Conservation (phyloP, 2,113 vertebrate genomes). For the Columba janthina region DNA sequence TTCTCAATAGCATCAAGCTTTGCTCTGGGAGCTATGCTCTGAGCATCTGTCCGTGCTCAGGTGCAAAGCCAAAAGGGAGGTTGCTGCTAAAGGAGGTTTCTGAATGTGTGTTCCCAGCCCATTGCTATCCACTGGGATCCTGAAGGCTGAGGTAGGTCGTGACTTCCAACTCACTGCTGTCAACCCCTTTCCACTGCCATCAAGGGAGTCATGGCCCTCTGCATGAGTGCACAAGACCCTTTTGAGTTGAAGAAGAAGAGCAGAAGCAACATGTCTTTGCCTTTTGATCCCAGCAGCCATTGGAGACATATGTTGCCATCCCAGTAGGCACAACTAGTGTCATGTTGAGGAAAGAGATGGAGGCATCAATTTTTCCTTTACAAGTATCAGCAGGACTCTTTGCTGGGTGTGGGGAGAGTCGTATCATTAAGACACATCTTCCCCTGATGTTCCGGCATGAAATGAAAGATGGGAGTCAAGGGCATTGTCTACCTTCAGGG, state of each 20-base stretch:
- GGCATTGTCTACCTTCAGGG: conserved; percentile 1
- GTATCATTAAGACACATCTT: neutral
- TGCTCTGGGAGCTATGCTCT: neutral
- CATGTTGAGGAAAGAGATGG: neutral
- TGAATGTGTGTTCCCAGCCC: neutral
- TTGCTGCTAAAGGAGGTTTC: neutral
- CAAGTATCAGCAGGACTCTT: neutral
- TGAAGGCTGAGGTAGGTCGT: neutral
- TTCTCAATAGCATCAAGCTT: neutral
- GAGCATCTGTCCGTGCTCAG: neutral
- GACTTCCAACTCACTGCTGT: neutral
- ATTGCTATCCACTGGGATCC: neutral
- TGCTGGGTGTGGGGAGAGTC: neutral
- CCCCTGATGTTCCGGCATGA: neutral
- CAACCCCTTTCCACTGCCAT: neutral
- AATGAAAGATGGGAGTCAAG: neutral
- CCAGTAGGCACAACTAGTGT: neutral
- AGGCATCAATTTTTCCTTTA: neutral
- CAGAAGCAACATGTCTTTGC: neutral
- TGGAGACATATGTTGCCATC: neutral
- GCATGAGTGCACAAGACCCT: neutral
- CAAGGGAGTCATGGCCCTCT: neutral
- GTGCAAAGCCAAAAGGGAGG: neutral
- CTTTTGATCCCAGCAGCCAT: neutral
- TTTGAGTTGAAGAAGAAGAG: neutral